Conservation (phyloP, 1,140 invertebrate species). For the Drosophila hydei region DNA sequence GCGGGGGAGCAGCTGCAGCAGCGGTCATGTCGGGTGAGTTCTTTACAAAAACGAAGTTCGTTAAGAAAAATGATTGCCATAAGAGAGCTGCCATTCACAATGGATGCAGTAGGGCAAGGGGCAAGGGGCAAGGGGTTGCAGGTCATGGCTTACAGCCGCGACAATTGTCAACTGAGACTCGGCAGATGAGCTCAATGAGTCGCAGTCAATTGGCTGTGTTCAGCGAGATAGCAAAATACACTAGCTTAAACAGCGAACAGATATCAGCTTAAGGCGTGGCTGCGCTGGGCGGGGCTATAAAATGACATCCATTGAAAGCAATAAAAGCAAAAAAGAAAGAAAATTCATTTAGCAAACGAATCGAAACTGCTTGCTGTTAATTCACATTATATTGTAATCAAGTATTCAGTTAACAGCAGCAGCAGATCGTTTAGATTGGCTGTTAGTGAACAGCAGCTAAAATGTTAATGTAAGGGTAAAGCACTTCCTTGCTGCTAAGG, state of each 20-base stretch:
- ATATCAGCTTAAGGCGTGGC: neutral
- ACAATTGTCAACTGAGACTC: conserved; percentile 13
- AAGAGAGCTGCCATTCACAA: conserved; percentile 43
- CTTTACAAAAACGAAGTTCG: conserved; percentile 23
- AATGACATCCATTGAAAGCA: neutral
- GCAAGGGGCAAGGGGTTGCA: neutral
- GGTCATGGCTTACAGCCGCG: conserved; percentile 5
- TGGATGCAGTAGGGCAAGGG: conserved; percentile 23
- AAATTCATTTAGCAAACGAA: conserved; percentile 1
- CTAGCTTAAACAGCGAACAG: conserved; percentile 9
- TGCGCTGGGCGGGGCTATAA: neutral
- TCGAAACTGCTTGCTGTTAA: neutral
- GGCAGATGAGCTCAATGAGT: conserved; percentile 38
- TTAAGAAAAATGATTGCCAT: conserved; percentile 37
- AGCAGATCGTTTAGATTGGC: too few species aligned
- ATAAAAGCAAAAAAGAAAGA: conserved; percentile 1
- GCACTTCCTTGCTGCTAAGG: too few species aligned
- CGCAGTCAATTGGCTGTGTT: conserved; percentile 41
- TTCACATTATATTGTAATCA: too few species aligned
- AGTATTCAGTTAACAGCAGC: too few species aligned
- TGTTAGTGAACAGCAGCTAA: too few species aligned
- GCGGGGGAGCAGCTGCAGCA: conserved; percentile 16
- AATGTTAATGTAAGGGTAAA: too few species aligned
- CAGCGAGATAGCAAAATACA: neutral
- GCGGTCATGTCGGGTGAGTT: conserved; percentile 64